These are phyloP conservation scores for Tachypleus tridentatus DNA, from an alignment of 1,140 invertebrate genomes.

Conservation along the genomic window DNA sequence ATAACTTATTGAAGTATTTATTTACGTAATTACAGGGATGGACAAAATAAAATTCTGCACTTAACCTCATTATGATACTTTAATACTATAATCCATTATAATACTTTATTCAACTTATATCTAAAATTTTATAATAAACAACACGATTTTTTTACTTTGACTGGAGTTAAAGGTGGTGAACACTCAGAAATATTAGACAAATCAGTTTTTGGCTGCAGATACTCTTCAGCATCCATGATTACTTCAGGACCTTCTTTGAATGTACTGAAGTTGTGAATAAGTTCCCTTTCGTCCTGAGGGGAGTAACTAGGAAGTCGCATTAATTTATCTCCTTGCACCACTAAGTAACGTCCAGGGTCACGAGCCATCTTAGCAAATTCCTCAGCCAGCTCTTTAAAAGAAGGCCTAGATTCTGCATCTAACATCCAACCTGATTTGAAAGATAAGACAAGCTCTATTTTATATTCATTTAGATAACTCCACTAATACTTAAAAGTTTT, in stretches of 20 bases:
- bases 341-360: slow-evolving; percentile 88
- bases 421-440: slow-evolving; percentile 59
- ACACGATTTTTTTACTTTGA: too few species aligned
- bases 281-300: slow-evolving; percentile 72
- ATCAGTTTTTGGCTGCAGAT: slow-evolving; percentile 49
- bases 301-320: slow-evolving; percentile 79
- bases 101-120: too few species aligned
- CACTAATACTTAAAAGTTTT: too few species aligned
- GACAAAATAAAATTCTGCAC: too few species aligned
- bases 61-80: too few species aligned
- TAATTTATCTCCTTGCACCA: slow-evolving; percentile 80
- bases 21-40: too few species aligned
- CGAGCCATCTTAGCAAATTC: slow-evolving; percentile 92
- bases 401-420: slow-evolving; percentile 81
- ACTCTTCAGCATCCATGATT: slow-evolving; percentile 76
- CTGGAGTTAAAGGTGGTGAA: too few species aligned
- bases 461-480: too few species aligned
- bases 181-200: too few species aligned
- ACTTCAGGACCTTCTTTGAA: slow-evolving; percentile 62
- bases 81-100: too few species aligned
- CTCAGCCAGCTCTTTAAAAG: slow-evolving; percentile 85
- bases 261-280: slow-evolving; percentile 67
- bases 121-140: too few species aligned
- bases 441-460: not conserved
- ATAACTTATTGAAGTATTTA: too few species aligned